Conservation (phyloP, 2,797 vertebrate species). For the Danionella dracula region DNA sequence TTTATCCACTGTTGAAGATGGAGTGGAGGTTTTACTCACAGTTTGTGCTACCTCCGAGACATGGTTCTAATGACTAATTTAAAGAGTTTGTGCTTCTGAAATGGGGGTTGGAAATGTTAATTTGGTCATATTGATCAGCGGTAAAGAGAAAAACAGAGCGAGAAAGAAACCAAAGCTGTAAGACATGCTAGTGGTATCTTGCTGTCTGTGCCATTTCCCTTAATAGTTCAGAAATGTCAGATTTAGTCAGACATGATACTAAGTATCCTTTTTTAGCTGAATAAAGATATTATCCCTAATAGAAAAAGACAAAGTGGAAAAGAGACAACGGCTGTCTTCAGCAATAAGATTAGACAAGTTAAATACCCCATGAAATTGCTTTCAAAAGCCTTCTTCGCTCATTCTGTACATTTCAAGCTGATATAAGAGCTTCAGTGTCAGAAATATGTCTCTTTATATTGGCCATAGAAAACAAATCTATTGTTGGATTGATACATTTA, state of each 20-base stretch:
- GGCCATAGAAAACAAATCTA: no score
- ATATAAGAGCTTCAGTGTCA: background rate
- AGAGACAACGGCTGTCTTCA: background rate
- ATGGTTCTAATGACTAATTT: constrained; percentile 36
- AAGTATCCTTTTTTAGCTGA: background rate
- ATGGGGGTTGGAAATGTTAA: constrained; percentile 38
- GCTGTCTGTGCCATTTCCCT: background rate
- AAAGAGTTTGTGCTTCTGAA: constrained; percentile 28
- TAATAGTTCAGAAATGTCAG: constrained; percentile 36
- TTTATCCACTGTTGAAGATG: constrained; percentile 15
- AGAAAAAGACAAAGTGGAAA: background rate
- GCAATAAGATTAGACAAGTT: background rate
- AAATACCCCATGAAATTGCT: background rate
- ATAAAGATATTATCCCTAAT: background rate
- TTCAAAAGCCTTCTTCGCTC: background rate
- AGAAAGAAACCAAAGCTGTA: background rate
- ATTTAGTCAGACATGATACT: constrained; percentile 23
- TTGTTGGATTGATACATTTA: no score
- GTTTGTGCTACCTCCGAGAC: constrained; percentile 13
- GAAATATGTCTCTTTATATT: no score
- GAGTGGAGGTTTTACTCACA: constrained; percentile 27
- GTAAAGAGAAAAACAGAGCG: constrained; percentile 1
- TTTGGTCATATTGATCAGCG: constrained; percentile 36
- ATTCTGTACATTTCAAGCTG: background rate
- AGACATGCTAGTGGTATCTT: background rate